A percentile compares a stretch with the other conserved stretches of the same genome.
These are phyloP conservation scores for Varanus salvator DNA, from an alignment of 2,113 vertebrate species.

Conservation along the genomic window DNA sequence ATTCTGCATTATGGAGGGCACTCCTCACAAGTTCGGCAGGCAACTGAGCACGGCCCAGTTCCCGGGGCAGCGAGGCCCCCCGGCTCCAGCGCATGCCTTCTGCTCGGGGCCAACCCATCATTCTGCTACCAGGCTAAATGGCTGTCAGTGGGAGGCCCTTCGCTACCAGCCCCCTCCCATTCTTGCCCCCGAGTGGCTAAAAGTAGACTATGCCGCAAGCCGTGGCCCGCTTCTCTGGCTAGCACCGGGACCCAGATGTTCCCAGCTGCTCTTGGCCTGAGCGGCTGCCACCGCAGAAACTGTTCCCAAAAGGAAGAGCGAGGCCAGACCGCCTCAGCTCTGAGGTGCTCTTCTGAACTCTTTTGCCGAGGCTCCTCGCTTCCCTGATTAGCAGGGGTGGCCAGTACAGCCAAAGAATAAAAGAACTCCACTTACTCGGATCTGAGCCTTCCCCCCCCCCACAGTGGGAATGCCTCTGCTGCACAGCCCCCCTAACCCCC, in stretches of 20 bases:
- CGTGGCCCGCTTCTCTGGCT: neutral
- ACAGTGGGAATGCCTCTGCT: neutral
- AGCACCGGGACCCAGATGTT: neutral
- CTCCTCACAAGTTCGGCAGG: neutral
- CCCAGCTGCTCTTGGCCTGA: slow-evolving; percentile 9
- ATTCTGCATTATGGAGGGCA: too few species aligned
- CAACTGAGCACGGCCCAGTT: neutral
- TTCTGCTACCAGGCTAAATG: neutral
- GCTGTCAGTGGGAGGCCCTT: neutral
- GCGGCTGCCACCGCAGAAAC: neutral
- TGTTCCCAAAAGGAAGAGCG: neutral
- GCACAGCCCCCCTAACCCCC: neutral
- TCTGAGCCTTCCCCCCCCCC: neutral
- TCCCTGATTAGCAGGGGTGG: neutral
- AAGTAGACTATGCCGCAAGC: neutral
- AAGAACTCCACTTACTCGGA: neutral
- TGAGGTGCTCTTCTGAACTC: neutral
- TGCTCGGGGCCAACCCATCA: too few species aligned
- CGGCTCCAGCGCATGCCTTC: neutral
- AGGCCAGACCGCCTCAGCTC: neutral
- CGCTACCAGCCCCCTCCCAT: neutral
- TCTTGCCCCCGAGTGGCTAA: neutral
- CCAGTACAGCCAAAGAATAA: neutral
- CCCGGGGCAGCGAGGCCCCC: neutral
- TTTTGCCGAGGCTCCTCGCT: too few species aligned